Base-by-base conservation (phyloP, 2,888 invertebrate genomes). In the Stenodema calcarata region DNA sequence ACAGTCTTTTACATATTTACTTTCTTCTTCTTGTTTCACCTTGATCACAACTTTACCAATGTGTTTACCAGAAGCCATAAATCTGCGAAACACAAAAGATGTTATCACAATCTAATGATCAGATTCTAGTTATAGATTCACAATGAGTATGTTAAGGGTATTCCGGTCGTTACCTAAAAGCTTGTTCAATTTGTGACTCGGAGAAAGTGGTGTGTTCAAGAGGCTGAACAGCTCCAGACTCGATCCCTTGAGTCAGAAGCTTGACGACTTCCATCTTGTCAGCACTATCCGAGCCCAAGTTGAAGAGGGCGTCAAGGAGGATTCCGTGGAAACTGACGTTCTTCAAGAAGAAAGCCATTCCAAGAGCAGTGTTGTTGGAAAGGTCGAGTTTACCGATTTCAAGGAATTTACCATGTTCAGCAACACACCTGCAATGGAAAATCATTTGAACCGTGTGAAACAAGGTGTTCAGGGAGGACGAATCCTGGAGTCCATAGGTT, bases 341-440 rank as follows among this genome's bases (percentile, higher is more conserved):
- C 91, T 97, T 98, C 90, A 99, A 92, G 93, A 99, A 98, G 28
- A 98, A 91, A 0, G 97, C 94, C 99, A 99, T 98, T 83, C 98
- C 91, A 44, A 98, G 92, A 18, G 95, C 92, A 1, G 95, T 94
- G 91, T 99, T 96, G 91, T 98, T 98, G 88, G 97, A 96, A 88
- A 99, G 93, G 92, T 99, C 99, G 89, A 96, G 97, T 92, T 99
- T 99, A 90, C 99, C 99, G 90, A 99, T 99, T 93, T 99, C 99
- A 89, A 99, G 93, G 93, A 99, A 99, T 88, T 98, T 94, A 27
- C 99, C 99, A 91, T 98, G 97, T 89, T 94, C 93, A 0, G 98
- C 98, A 88, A 99, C 92, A 91, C 99, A 97, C n/a, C 86, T 82
- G 44, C 14, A 35, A 75, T 12, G 7, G 35, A n/a, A 28, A 30